Evolutionary conservation across 2,888 invertebrate genomes (phyloP).

Genomic region (Mellilla xanthometata): DNA sequence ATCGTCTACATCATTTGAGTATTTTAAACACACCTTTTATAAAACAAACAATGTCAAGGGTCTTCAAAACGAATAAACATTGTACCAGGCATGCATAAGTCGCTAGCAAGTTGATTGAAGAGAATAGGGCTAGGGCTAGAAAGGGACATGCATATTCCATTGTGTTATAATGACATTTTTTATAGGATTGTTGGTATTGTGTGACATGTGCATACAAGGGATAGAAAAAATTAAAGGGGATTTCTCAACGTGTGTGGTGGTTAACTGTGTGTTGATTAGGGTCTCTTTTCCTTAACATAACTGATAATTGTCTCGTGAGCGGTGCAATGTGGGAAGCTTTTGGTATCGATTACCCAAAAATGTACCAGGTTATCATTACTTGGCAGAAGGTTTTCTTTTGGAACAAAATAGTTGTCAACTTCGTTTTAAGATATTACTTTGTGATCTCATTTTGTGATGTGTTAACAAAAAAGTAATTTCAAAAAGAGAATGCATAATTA

Average conservation of each 20-base stretch:
- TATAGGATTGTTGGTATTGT: conserved; percentile 19
- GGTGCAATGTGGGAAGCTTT: conserved; percentile 46
- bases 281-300: not conserved
- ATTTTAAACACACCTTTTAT: not conserved
- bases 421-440: no score
- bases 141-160: conserved; percentile 27
- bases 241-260: conserved; percentile 44
- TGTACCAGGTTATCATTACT: conserved; percentile 39
- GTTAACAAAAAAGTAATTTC: not conserved
- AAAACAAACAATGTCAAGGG: no score
- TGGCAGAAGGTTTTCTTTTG: conserved; percentile 15
- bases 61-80: conserved; percentile 7
- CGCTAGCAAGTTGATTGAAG: conserved; percentile 27
- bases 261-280: conserved; percentile 18
- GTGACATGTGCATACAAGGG: conserved; percentile 30
- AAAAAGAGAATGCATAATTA: conserved; percentile 42
- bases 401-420: no score
- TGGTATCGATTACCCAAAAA: conserved; percentile 36
- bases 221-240: not conserved
- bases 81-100: conserved; percentile 38
- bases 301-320: conserved; percentile 27
- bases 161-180: conserved; percentile 45
- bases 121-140: conserved; percentile 9
- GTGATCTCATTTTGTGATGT: not conserved
- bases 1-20: not conserved